Conservation (phyloP, 2,888 invertebrate species). For the Eupeodes luniger region DNA sequence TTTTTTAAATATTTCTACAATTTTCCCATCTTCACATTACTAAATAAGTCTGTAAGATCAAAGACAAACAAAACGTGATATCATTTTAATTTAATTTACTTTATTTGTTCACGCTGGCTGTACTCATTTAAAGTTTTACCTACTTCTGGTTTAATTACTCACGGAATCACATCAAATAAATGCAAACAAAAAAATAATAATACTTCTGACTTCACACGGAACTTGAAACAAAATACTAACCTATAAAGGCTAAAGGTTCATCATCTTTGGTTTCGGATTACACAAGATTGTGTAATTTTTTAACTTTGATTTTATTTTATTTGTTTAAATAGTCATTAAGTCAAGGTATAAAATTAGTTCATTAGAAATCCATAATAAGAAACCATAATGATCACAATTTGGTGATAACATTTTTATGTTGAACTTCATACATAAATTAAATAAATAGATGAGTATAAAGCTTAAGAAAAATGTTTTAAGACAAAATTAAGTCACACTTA, state of each 20-base stretch:
- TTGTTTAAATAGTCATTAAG: neutral
- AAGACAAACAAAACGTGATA: constrained; percentile 46
- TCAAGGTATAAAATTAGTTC: constrained; percentile 11
- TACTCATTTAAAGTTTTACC: neutral
- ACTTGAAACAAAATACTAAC: constrained; percentile 21
- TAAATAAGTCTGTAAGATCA: neutral
- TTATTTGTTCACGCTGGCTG: constrained; percentile 17
- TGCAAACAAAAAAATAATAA: too few relatives aligned
- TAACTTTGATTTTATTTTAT: neutral
- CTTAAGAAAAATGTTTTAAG: neutral
- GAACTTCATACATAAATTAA: neutral
- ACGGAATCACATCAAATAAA: constrained; percentile 36
- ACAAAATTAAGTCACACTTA: constrained; percentile 22
- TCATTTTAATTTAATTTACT: constrained; percentile 39
- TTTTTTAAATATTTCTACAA: neutral
- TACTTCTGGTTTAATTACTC: constrained; percentile 55
- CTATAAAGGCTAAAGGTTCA: constrained; percentile 58
- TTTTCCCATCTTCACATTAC: neutral
- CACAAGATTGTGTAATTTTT: constrained; percentile 22
- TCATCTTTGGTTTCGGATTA: neutral
- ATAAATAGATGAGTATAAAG: neutral
- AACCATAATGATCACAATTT: constrained; percentile 14
- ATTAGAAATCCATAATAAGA: neutral
- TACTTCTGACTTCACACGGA: constrained; percentile 26
- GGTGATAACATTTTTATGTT: neutral